Evolutionary conservation across 2,797 vertebrate genomes (phyloP).

Genomic region (Pterois miles): DNA sequence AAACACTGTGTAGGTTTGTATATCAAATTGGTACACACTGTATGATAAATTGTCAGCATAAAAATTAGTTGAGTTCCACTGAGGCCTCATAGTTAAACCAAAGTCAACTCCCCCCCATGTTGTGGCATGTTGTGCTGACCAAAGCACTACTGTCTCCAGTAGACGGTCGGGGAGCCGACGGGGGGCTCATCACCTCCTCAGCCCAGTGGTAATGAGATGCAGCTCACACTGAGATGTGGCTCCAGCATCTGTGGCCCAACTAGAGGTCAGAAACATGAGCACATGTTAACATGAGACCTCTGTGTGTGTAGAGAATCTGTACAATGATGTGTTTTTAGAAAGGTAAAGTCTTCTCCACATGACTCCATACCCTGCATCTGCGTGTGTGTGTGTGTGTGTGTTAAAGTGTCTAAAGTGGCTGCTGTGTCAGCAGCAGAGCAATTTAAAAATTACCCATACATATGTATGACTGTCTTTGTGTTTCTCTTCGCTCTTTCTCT

Average conservation of each 20-base stretch:
- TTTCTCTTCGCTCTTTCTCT: constrained; percentile 43
- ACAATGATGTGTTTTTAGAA: constrained; percentile 18
- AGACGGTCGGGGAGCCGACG: constrained; percentile 3
- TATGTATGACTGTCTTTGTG: constrained; percentile 60
- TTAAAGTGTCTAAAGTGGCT: constrained; percentile 22
- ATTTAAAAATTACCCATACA: constrained; percentile 51
- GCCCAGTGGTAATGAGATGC: constrained; percentile 68
- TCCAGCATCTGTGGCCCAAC: constrained; percentile 59
- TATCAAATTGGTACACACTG: neutral
- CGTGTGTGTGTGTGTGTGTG: constrained; percentile 24
- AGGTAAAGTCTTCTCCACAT: constrained; percentile 8
- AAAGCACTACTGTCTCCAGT: constrained; percentile 39
- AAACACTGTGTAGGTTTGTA: neutral
- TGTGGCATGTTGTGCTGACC: constrained; percentile 51
- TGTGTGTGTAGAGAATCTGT: constrained; percentile 11
- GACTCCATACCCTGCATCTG: constrained; percentile 2
- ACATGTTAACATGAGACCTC: constrained; percentile 63
- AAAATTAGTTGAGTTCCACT: neutral
- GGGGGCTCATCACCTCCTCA: constrained; percentile 47
- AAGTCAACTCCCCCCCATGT: constrained; percentile 37
- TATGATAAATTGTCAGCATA: neutral
- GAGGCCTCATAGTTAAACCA: constrained; percentile 14
- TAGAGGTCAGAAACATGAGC: constrained; percentile 66
- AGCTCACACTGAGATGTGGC: constrained; percentile 61
- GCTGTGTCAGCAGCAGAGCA: constrained; percentile 60